Evolutionary conservation across 2,888 invertebrate species (phyloP).

Genomic region (Prionchulus punctatus): DNA sequence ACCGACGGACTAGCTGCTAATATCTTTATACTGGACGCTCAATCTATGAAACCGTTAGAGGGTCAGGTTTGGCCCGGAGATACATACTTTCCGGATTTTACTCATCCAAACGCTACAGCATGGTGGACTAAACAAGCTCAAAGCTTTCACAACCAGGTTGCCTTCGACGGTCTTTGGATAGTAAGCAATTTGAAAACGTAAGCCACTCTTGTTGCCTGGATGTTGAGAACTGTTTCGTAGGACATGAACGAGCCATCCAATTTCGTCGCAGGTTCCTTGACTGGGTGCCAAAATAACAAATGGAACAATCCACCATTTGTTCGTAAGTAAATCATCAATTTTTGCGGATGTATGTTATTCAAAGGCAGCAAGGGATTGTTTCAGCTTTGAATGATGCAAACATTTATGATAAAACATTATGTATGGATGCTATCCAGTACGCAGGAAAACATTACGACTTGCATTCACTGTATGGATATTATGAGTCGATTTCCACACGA

Average conservation of each 20-base stretch:
- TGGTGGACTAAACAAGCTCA: slow-evolving; percentile 59
- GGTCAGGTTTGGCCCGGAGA: slow-evolving; percentile 48
- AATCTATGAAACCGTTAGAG: slow-evolving; percentile 41
- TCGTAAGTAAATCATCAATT: too few species aligned
- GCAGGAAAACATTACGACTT: slow-evolving; percentile 40
- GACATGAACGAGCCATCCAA: slow-evolving; percentile 73
- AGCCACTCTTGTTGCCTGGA: not conserved
- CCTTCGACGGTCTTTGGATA: slow-evolving; percentile 65
- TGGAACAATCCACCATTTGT: slow-evolving; percentile 26
- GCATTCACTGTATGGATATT: slow-evolving; percentile 43
- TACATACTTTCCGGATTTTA: slow-evolving; percentile 56
- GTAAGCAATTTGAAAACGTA: too few species aligned
- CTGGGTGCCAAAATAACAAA: slow-evolving; percentile 19
- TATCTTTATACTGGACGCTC: not conserved
- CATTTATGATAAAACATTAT: slow-evolving; percentile 50
- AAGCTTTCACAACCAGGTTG: slow-evolving; percentile 41
- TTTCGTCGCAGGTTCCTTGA: slow-evolving; percentile 40
- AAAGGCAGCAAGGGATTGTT: too few species aligned
- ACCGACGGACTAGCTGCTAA: not conserved
- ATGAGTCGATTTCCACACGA: slow-evolving; percentile 36
- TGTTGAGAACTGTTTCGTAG: not conserved
- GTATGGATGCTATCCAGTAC: slow-evolving; percentile 58
- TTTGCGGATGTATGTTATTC: too few species aligned
- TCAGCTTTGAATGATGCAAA: slow-evolving; percentile 21
- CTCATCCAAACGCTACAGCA: slow-evolving; percentile 48